phyloP scores from a whole-genome alignment of 2,113 vertebrate species.

The Pterocles orientalis region DNA sequence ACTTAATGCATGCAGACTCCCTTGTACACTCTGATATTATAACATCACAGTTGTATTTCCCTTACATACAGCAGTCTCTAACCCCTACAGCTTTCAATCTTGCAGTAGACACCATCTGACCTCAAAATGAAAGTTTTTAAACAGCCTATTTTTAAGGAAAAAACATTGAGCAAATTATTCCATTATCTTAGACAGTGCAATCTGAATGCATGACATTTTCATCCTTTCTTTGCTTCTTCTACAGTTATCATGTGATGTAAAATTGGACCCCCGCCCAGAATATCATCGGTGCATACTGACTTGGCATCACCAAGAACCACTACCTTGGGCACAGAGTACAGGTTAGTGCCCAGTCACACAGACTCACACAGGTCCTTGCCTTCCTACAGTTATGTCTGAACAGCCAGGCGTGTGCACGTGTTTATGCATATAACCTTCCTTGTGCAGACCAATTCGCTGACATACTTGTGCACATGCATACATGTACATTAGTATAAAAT shows the following conservation, averaged over 20 bases:
- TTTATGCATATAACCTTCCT: neutral
- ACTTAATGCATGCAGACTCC: neutral
- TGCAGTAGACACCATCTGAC: neutral
- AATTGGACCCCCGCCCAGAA: constrained; percentile 97
- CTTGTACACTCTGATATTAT: neutral
- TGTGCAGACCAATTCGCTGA: neutral
- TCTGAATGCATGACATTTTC: constrained; percentile 1
- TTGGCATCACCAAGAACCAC: constrained; percentile 99
- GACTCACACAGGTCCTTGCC: neutral
- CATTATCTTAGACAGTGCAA: neutral
- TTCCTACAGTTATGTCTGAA: neutral
- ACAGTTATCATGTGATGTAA: constrained; percentile 99
- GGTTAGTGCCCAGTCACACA: constrained; percentile 75
- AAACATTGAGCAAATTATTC: neutral
- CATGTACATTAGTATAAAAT: neutral
- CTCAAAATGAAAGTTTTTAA: constrained; percentile 2
- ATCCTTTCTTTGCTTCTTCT: constrained; percentile 35
- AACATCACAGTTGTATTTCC: neutral
- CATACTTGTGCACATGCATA: neutral
- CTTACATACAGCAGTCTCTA: neutral
- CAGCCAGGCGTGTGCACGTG: fast-evolving
- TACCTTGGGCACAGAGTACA: constrained; percentile 99
- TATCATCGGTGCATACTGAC: constrained; percentile 99
- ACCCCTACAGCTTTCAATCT: neutral
- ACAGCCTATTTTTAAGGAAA: neutral